Evolutionary conservation across 2,888 invertebrate genomes (phyloP).

Genomic region (Isotomurus palustris): DNA sequence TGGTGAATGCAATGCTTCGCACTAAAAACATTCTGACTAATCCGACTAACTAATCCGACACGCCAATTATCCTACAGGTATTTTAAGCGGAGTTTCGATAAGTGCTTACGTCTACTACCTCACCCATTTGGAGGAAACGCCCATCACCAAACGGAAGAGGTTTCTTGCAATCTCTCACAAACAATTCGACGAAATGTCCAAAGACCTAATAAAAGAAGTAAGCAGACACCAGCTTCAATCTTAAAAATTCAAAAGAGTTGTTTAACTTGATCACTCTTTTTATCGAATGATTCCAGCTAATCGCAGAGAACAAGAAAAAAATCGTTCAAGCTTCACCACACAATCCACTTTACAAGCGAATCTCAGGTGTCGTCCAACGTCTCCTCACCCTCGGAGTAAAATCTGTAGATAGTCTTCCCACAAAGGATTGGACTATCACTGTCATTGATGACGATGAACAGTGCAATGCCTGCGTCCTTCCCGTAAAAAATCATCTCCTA

Average conservation of each 20-base stretch:
- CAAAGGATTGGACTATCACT: constrained; percentile 54
- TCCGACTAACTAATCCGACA: no score
- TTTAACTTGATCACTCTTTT: no score
- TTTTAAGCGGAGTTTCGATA: constrained; percentile 27
- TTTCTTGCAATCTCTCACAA: constrained; percentile 53
- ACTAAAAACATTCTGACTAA: no score
- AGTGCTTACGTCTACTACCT: constrained; percentile 47
- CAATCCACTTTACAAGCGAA: constrained; percentile 50
- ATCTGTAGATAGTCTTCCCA: constrained; percentile 51
- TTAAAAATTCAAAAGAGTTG: no score
- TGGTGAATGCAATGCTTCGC: no score
- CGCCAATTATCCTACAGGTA: no score
- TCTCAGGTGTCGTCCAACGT: constrained; percentile 50
- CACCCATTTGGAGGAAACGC: constrained; percentile 54
- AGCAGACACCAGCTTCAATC: no score
- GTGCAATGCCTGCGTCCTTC: constrained; percentile 57
- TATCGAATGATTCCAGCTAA: constrained; percentile 47
- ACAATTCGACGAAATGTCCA: constrained; percentile 36
- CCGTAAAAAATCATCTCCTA: no score
- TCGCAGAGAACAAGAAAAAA: constrained; percentile 48
- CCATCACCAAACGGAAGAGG: constrained; percentile 54
- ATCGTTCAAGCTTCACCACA: constrained; percentile 48
- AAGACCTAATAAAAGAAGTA: constrained; percentile 35
- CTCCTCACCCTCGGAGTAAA: no score
- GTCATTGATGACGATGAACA: constrained; percentile 52